Evolutionary conservation across 2,888 invertebrate species (phyloP), one percentile per base, ranked within the genome.

Genomic region (Carterocephalus palaemon): DNA sequence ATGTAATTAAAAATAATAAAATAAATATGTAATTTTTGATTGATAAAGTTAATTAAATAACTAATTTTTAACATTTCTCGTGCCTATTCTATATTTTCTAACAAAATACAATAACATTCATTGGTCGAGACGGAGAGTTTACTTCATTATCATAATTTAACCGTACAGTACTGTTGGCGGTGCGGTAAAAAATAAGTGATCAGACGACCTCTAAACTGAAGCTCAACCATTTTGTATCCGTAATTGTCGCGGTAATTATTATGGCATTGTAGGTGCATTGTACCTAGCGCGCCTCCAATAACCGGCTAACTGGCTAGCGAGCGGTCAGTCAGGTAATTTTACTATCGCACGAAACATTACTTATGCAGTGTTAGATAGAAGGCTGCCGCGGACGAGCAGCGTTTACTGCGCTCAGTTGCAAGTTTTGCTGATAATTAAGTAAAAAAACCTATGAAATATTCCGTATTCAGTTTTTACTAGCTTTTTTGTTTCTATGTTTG

Each of bases 361-460:
- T 68, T 64, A 64, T 70, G 67, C 79, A 80, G 82, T 81, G 71
- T 71, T 80, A 82, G 79, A 83, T 80, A 82, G 79, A 83, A 81
- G 79, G 79, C 81, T 76, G 75, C 67, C 65, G 53, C 66, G 52
- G 57, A 64, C 72, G 80, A 75, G 82, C 69, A 72, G 82, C 71
- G 67, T 69, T 49, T 56, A 59, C 58, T 59, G 67, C 62, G 52
- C 52, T 54, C 56, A 46, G 32, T 29, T 31, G 12, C 28, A 31
- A 41, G 23, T 31, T 6, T 45, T 36, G 22, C 9, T 16, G 23
- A 13, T 2, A 20, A 12, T n/a, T 33, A 19, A 15, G 26, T 6
- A n/a, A 28, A 15, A 28, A 28, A 3, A 2, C n/a, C 4, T 10
- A 22, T 7, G n/a, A 16, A 9, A 2, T 10, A 10, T 2, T 13